phyloP scores from a whole-genome alignment of 2,797 vertebrate genomes.

The Hypotaenidia okinawae region DNA sequence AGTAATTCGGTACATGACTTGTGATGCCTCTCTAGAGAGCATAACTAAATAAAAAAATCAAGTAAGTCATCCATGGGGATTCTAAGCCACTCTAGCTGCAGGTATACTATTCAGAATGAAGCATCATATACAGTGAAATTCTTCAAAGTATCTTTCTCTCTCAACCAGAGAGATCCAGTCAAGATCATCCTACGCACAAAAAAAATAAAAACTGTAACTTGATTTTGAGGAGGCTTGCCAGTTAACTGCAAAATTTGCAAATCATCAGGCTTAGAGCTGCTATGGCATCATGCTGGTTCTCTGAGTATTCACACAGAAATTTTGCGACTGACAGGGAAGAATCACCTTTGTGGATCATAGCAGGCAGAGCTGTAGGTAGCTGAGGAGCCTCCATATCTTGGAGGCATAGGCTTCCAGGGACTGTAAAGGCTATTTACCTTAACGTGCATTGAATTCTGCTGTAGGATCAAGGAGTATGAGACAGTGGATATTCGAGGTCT shows the following conservation, averaged over 20 bases:
- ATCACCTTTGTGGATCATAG: not conserved
- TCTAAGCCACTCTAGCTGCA: not conserved
- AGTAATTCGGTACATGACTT: not conserved
- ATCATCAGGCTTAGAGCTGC: not conserved
- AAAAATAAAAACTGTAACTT: not conserved
- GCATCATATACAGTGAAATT: not conserved
- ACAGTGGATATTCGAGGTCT: not conserved
- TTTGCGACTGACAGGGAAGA: not conserved
- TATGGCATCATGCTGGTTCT: not conserved
- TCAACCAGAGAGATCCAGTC: not conserved
- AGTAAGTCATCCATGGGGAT: not conserved
- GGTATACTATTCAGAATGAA: not conserved
- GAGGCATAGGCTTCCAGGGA: not conserved
- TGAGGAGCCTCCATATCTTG: not conserved
- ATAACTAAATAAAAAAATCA: constrained; percentile 1
- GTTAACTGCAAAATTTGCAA: not conserved
- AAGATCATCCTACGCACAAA: not conserved
- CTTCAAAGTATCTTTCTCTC: not conserved
- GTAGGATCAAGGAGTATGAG: not conserved
- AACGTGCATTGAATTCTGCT: not conserved
- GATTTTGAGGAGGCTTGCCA: not conserved
- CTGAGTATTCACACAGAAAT: not conserved
- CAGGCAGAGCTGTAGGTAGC: not conserved
- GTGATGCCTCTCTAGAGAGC: not conserved
- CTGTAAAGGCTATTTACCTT: not conserved